phyloP scores from a whole-genome alignment of 2,113 vertebrate genomes.

The Emydocephalus ijimae region DNA sequence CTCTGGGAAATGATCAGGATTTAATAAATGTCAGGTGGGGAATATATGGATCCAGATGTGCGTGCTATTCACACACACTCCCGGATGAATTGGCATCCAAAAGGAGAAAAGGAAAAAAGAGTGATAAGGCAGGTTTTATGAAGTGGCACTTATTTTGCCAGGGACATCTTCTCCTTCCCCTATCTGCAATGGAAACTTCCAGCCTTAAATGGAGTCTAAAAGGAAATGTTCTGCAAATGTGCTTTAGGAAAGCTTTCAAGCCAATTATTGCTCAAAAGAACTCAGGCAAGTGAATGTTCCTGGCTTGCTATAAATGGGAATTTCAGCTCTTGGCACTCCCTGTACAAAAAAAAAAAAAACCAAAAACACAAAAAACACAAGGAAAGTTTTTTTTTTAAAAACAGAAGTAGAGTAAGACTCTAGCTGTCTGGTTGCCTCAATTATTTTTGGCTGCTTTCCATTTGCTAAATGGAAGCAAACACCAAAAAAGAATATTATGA shows the following conservation, averaged over 20 bases:
- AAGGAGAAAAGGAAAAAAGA: neutral
- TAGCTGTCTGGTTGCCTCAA: neutral
- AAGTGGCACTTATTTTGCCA: neutral
- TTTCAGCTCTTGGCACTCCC: slow-evolving; percentile 25
- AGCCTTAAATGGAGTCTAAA: slow-evolving; percentile 12
- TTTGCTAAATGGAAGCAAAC: neutral
- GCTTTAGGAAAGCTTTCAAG: slow-evolving; percentile 33
- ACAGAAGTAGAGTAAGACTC: slow-evolving; percentile 6
- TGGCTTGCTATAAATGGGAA: slow-evolving; percentile 36
- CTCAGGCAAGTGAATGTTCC: slow-evolving; percentile 25
- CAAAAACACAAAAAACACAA: neutral
- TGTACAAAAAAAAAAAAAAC: neutral
- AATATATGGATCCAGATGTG: neutral
- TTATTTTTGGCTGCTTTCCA: neutral
- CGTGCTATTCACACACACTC: rapidly evolving
- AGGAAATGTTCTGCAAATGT: neutral
- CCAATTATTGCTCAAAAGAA: slow-evolving; percentile 30
- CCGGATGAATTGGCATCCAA: neutral
- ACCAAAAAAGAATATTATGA: neutral
- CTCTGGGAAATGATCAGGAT: neutral
- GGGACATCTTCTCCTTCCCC: neutral
- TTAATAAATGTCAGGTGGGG: neutral
- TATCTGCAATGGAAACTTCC: neutral
- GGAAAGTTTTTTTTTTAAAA: neutral
- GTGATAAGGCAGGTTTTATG: neutral